phyloP scores from a whole-genome alignment of 2,113 vertebrate genomes.

The Merops nubicus region DNA sequence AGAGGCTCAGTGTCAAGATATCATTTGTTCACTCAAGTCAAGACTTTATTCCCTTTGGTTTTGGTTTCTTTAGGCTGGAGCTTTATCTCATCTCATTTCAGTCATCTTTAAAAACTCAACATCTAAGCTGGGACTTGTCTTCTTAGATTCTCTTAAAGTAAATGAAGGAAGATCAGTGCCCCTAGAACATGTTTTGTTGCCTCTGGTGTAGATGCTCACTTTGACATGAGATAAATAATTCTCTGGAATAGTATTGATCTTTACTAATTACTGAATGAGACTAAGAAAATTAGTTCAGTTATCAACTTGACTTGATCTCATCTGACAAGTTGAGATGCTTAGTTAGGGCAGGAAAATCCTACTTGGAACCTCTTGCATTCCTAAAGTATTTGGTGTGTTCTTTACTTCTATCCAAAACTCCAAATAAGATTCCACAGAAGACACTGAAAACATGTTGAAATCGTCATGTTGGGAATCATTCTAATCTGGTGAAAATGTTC shows the following conservation, averaged over 20 bases:
- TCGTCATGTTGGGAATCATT: rapidly evolving
- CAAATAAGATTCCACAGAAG: neutral
- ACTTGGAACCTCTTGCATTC: neutral
- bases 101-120: neutral
- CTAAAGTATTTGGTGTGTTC: neutral
- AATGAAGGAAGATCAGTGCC: neutral
- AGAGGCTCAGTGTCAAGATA: neutral
- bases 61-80: neutral
- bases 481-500: neutral
- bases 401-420: neutral
- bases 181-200: neutral
- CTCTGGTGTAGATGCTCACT: neutral
- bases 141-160: neutral
- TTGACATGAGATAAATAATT: neutral
- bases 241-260: neutral
- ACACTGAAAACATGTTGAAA: neutral
- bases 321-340: neutral
- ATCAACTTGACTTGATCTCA: too few species aligned
- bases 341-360: neutral
- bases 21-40: neutral
- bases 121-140: neutral
- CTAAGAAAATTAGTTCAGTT: neutral
- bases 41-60: neutral
- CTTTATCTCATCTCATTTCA: neutral
- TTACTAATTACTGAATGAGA: neutral